Percentiles rank a stretch among this genome's conserved stretches.
Conservation (phyloP, 1,140 invertebrate genomes). For the Branchinecta lynchi region DNA sequence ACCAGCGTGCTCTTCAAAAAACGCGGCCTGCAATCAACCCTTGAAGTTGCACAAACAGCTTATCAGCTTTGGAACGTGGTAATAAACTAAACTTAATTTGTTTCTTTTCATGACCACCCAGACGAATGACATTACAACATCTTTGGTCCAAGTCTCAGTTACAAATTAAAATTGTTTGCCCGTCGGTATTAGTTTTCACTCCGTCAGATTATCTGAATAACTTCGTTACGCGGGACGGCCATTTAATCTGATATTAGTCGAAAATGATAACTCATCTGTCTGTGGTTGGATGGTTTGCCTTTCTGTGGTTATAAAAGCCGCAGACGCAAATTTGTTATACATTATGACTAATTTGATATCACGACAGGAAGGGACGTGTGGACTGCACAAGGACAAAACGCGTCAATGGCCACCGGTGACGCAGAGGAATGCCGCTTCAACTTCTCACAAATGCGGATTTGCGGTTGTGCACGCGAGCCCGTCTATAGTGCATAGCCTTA, state of each 20-base stretch:
- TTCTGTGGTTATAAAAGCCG: background rate
- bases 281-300: background rate
- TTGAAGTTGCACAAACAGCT: too few relatives aligned
- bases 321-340: conserved; percentile 1
- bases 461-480: too few relatives aligned
- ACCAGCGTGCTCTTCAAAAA: too few relatives aligned
- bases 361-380: too few relatives aligned
- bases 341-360: background rate
- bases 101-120: background rate
- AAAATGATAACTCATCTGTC: conserved; percentile 7
- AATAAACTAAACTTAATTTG: background rate
- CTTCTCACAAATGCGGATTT: too few relatives aligned
- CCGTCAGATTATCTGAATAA: background rate
- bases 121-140: background rate
- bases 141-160: background rate
- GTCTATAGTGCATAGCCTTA: too few relatives aligned
- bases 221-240: conserved; percentile 1
- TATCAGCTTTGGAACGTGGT: background rate
- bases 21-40: too few relatives aligned
- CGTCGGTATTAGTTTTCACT: background rate
- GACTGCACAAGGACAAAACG: too few relatives aligned
- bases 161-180: background rate
- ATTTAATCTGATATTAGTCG: conserved; percentile 1
- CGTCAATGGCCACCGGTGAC: too few relatives aligned
- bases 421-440: too few relatives aligned